phyloP scores from a whole-genome alignment of 2,888 invertebrate species.

The Trachelus tabidus region DNA sequence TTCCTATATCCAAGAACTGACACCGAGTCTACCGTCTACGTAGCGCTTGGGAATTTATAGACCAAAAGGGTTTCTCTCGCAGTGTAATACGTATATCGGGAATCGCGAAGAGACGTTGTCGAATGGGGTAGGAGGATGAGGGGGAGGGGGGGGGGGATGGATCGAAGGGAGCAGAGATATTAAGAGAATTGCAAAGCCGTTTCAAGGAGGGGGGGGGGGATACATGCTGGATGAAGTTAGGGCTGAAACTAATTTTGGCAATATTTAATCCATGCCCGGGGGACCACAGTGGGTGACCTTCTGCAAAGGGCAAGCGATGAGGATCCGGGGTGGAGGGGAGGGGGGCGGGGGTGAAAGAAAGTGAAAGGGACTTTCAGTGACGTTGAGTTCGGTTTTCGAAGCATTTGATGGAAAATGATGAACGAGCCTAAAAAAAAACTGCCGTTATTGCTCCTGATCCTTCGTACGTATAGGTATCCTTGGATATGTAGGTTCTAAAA shows the following conservation, averaged over 20 bases:
- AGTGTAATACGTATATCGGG: neutral
- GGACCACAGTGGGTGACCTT: conserved; percentile 27
- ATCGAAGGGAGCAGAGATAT: neutral
- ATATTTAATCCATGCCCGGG: conserved; percentile 49
- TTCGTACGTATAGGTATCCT: neutral
- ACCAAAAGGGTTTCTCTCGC: neutral
- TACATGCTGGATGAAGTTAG: neutral
- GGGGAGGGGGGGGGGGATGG: too few species aligned
- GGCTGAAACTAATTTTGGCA: conserved; percentile 49
- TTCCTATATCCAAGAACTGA: neutral
- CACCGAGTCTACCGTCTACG: neutral
- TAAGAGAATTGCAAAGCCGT: neutral
- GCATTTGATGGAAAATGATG: conserved; percentile 59
- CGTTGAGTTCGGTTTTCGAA: conserved; percentile 24
- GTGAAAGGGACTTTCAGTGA: conserved; percentile 21
- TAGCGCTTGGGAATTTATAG: neutral
- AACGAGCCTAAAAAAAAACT: conserved; percentile 48
- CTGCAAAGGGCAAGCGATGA: neutral
- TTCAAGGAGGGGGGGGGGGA: neutral
- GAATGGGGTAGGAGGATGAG: neutral
- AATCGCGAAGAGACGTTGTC: neutral
- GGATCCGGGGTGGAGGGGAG: conserved; percentile 15
- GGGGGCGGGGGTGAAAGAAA: conserved; percentile 33
- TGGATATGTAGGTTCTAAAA: too few species aligned
- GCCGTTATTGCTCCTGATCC: conserved; percentile 37